These are phyloP conservation scores for Carabus problematicus DNA, from an alignment of 2,888 invertebrate species.

Conservation along the genomic window DNA sequence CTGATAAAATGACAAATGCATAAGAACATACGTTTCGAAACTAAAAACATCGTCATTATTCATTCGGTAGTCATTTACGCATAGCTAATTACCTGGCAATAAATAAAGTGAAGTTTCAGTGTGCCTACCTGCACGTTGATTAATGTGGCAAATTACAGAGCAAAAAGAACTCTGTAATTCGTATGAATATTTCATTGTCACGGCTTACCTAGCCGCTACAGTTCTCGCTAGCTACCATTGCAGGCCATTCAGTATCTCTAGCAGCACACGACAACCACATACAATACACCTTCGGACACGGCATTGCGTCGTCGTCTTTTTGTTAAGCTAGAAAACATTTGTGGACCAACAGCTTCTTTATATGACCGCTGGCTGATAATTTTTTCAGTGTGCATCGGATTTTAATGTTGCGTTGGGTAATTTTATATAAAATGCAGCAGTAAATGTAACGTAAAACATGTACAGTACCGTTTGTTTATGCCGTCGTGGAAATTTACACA, in stretches of 20 bases:
- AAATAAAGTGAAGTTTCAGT: conserved; percentile 27
- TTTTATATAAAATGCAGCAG: conserved; percentile 3
- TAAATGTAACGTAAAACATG: background rate
- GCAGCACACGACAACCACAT: background rate
- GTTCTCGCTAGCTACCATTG: conserved; percentile 18
- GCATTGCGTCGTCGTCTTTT: background rate
- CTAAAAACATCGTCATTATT: conserved; percentile 33
- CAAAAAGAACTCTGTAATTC: conserved; percentile 37
- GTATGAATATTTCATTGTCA: conserved; percentile 38
- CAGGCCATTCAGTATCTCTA: background rate
- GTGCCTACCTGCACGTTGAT: conserved; percentile 23
- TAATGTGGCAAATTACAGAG: conserved; percentile 34
- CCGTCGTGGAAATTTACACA: background rate
- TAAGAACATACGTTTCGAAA: conserved; percentile 17
- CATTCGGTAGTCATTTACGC: conserved; percentile 32
- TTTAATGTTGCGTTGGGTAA: conserved; percentile 7
- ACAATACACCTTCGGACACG: background rate
- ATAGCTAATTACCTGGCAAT: conserved; percentile 35
- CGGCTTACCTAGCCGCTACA: background rate
- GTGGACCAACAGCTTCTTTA: conserved; percentile 6
- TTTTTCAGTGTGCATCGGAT: conserved; percentile 1
- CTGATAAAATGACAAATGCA: conserved; percentile 21
- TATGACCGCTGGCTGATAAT: conserved; percentile 1
- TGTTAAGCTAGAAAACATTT: background rate
- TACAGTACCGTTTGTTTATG: conserved; percentile 6